These are phyloP conservation scores for Phengaris arion DNA, from an alignment of 2,888 invertebrate species.

Conservation along the genomic window DNA sequence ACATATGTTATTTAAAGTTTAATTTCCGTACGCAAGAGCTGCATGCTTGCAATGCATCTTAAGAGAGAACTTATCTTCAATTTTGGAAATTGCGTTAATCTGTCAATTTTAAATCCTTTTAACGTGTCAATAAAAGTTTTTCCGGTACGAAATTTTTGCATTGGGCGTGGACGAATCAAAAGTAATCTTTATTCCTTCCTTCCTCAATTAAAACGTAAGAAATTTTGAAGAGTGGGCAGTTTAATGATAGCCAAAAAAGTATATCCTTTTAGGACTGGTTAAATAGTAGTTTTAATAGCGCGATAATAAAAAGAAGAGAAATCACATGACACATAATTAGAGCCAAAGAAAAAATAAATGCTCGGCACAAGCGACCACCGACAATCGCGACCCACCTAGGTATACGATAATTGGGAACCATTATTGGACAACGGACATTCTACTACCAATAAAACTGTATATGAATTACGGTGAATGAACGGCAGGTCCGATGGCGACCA, in stretches of 20 bases:
- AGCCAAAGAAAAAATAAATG: neutral
- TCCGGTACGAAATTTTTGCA: neutral
- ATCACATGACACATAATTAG: neutral
- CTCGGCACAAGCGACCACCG: too few species aligned
- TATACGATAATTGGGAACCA: too few species aligned
- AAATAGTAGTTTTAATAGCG: too few species aligned
- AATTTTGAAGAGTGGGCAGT: neutral
- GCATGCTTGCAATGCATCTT: too few species aligned
- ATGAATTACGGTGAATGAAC: too few species aligned
- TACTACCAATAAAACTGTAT: too few species aligned
- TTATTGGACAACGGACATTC: too few species aligned
- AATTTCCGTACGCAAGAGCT: neutral
- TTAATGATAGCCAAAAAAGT: neutral
- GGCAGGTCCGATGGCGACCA: too few species aligned
- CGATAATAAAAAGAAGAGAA: neutral
- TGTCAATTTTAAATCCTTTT: slow-evolving; percentile 11
- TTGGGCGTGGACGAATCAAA: neutral
- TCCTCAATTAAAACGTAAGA: slow-evolving; percentile 4
- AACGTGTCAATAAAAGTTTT: neutral
- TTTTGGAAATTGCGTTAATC: neutral
- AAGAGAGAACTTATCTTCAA: neutral
- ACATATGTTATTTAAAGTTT: too few species aligned
- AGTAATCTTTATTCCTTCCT: slow-evolving; percentile 7
- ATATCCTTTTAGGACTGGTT: neutral
- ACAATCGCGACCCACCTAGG: too few species aligned